These are phyloP conservation scores for Frieseomelitta varia DNA, from an alignment of 1,140 invertebrate genomes.

Conservation along the genomic window DNA sequence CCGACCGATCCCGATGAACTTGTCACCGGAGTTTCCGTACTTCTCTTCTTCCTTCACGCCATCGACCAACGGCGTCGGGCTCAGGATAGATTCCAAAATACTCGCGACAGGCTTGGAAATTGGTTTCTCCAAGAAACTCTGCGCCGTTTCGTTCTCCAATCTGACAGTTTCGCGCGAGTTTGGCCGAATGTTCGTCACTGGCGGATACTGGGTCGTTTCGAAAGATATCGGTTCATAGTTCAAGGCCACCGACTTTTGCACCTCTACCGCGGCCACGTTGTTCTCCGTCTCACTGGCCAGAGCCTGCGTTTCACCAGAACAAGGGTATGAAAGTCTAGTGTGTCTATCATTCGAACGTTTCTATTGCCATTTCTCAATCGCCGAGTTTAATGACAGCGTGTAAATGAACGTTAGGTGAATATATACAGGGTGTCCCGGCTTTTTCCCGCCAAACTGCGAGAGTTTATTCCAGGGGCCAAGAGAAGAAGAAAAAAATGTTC, in stretches of 20 bases:
- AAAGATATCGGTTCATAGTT: slow-evolving; percentile 46
- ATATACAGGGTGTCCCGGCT: no score
- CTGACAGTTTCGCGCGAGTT: slow-evolving; percentile 67
- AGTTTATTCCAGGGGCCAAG: no score
- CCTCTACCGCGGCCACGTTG: slow-evolving; percentile 62
- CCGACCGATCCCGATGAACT: slow-evolving; percentile 83
- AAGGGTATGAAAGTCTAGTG: rapidly evolving
- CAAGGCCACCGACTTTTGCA: slow-evolving; percentile 55
- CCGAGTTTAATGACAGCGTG: no score
- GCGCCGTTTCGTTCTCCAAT: slow-evolving; percentile 68
- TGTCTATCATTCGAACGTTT: not conserved
- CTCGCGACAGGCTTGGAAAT: slow-evolving; percentile 55
- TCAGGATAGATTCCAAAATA: slow-evolving; percentile 66
- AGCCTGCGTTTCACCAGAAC: not conserved
- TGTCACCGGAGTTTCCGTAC: slow-evolving; percentile 87
- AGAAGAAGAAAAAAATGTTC: no score
- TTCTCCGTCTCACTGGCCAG: slow-evolving; percentile 69
- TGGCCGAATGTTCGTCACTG: slow-evolving; percentile 53
- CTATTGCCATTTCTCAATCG: not conserved
- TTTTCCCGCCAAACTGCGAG: no score
- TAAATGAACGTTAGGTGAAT: not conserved
- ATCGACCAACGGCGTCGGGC: slow-evolving; percentile 86
- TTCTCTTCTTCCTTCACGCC: slow-evolving; percentile 87
- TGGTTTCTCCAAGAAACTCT: slow-evolving; percentile 69
- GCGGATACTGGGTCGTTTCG: slow-evolving; percentile 53